These are phyloP conservation scores for Neogobius melanostomus DNA, from an alignment of 2,113 vertebrate species.

Conservation along the genomic window DNA sequence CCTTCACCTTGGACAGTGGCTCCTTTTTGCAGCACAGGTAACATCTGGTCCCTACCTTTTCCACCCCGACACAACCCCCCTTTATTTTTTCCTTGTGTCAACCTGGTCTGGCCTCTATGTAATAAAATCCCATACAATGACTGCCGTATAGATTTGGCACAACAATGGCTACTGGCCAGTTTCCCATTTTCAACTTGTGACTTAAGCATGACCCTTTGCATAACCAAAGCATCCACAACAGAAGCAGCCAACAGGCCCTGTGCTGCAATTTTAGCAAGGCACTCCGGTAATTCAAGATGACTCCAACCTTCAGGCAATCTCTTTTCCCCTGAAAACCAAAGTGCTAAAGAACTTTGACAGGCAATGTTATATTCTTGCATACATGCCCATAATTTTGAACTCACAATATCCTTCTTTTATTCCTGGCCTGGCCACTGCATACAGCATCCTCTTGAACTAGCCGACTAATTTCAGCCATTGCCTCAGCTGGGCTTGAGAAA, in stretches of 20 bases:
- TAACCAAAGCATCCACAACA: conserved; percentile 79
- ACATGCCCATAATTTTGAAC: conserved; percentile 67
- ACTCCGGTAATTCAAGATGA: conserved; percentile 69
- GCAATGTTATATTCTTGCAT: conserved; percentile 85
- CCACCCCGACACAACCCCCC: conserved; percentile 33
- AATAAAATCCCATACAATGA: conserved; percentile 85
- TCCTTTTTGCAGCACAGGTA: conserved; percentile 22
- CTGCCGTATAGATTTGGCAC: conserved; percentile 81
- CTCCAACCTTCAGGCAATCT: conserved; percentile 48
- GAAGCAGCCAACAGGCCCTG: conserved; percentile 78
- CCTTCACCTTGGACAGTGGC: conserved; percentile 6
- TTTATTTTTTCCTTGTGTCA: conserved; percentile 11
- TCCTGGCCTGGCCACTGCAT: conserved; percentile 59
- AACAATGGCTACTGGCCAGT: conserved; percentile 78
- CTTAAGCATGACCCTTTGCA: conserved; percentile 81
- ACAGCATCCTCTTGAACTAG: conserved; percentile 55
- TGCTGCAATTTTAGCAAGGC: conserved; percentile 71
- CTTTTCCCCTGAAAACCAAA: conserved; percentile 75
- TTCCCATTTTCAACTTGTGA: conserved; percentile 90
- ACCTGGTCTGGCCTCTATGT: conserved; percentile 18
- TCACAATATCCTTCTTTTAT: conserved; percentile 46
- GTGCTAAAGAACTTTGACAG: conserved; percentile 69
- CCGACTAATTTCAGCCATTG: conserved; percentile 59
- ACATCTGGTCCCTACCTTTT: conserved; percentile 16
- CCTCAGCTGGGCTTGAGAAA: conserved; percentile 74